Evolutionary conservation across 2,113 vertebrate species (phyloP).

Genomic region (Planiliza haematocheilus): DNA sequence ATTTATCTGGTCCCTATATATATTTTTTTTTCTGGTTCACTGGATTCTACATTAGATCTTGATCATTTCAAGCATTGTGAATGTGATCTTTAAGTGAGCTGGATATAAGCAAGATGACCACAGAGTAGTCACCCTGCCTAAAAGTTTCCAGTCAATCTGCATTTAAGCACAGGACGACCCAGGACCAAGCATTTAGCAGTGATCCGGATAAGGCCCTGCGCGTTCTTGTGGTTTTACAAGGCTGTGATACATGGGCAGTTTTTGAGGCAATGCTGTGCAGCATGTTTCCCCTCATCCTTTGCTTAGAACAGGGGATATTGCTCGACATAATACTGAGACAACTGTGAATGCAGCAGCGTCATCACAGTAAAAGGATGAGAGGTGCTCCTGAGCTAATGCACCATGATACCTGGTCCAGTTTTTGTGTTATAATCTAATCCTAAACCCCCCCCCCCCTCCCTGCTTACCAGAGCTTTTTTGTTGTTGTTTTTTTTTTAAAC

Average conservation of each 20-base stretch:
- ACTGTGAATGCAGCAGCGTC: slow-evolving; percentile 52
- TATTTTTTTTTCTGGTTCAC: slow-evolving; percentile 2
- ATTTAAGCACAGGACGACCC: slow-evolving; percentile 49
- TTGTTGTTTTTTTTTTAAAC: slow-evolving; percentile 25
- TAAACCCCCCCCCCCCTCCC: slow-evolving; percentile 32
- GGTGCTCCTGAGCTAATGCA: slow-evolving; percentile 47
- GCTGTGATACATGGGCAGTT: slow-evolving; percentile 62
- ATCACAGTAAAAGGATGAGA: slow-evolving; percentile 57
- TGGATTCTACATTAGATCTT: slow-evolving; percentile 32
- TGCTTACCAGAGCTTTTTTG: slow-evolving; percentile 38
- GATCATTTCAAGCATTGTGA: slow-evolving; percentile 38
- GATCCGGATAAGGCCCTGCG: slow-evolving; percentile 53
- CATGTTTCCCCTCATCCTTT: slow-evolving; percentile 47
- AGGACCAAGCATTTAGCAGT: slow-evolving; percentile 17
- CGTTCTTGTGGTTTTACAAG: slow-evolving; percentile 57
- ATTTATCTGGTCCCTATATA: slow-evolving; percentile 14
- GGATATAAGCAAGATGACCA: slow-evolving; percentile 44
- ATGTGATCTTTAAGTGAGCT: slow-evolving; percentile 26
- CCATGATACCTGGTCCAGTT: slow-evolving; percentile 29
- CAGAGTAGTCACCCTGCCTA: slow-evolving; percentile 32
- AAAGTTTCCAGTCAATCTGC: slow-evolving; percentile 30
- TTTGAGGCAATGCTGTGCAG: slow-evolving; percentile 65
- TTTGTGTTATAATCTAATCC: slow-evolving; percentile 54
- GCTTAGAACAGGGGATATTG: slow-evolving; percentile 29
- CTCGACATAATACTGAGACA: slow-evolving; percentile 39